Evolutionary conservation across 2,797 vertebrate genomes (phyloP).

Genomic region (Manis crassicaudata): DNA sequence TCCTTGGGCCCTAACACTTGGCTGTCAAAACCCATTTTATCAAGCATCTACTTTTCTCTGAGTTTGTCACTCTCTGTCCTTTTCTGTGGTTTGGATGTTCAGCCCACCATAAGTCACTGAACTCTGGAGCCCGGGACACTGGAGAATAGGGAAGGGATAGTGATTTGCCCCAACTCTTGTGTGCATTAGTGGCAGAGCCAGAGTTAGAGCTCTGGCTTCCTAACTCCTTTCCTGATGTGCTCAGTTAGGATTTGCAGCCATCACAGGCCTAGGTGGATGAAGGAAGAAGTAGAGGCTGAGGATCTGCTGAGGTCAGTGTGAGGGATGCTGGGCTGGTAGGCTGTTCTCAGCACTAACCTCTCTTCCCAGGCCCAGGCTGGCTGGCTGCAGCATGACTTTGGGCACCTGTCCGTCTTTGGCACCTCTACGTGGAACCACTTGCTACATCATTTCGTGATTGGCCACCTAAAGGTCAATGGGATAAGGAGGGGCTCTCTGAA

Average conservation of each 20-base stretch:
- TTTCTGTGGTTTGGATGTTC: not conserved
- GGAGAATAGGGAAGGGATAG: not conserved
- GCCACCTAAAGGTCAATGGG: slow-evolving; percentile 88
- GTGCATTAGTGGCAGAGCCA: not conserved
- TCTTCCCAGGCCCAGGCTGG: slow-evolving; percentile 87
- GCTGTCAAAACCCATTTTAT: not conserved
- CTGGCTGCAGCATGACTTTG: slow-evolving; percentile 91
- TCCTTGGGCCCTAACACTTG: not conserved
- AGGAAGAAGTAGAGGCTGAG: not conserved
- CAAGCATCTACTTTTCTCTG: not conserved
- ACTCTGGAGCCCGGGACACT: not conserved
- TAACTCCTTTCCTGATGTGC: not conserved
- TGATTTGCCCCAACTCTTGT: not conserved
- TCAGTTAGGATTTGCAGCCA: not conserved
- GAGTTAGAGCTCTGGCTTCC: not conserved
- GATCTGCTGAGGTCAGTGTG: not conserved
- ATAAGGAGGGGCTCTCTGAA: not conserved
- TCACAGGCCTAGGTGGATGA: not conserved
- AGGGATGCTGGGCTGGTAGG: not conserved
- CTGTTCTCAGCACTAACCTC: not conserved
- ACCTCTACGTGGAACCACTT: slow-evolving; percentile 88
- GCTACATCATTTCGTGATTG: slow-evolving; percentile 89
- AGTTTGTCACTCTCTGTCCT: not conserved
- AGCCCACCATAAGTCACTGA: not conserved
- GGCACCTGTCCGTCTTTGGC: slow-evolving; percentile 88